Percentiles rank a stretch among this genome's conserved stretches.
Evolutionary conservation across 2,797 vertebrate species (phyloP).

Genomic region (Loriculus beryllinus): DNA sequence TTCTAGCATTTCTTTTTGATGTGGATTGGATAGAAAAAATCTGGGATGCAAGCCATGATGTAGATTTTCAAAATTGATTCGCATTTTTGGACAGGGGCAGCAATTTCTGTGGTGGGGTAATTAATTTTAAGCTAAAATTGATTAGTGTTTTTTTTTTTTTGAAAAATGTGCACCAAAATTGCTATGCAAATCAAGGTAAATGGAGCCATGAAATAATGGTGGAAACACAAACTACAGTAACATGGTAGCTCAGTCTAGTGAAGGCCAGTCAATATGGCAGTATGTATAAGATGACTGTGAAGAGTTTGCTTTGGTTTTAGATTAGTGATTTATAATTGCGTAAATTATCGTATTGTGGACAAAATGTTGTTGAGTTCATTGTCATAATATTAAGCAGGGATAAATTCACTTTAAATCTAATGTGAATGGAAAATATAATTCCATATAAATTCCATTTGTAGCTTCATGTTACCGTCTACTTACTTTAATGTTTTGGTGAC

Average conservation of each 20-base stretch:
- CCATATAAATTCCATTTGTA: background rate
- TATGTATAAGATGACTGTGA: background rate
- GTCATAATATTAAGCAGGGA: conserved; percentile 49
- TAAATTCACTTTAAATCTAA: conserved; percentile 52
- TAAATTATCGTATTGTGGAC: conserved; percentile 41
- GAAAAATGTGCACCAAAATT: conserved; percentile 4
- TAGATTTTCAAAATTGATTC: conserved; percentile 74
- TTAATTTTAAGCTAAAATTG: conserved; percentile 63
- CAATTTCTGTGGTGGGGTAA: conserved; percentile 38
- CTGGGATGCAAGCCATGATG: conserved; percentile 74
- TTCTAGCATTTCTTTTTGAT: conserved; percentile 75
- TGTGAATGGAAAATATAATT: background rate
- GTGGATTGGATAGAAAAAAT: conserved; percentile 69
- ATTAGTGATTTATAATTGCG: conserved; percentile 44
- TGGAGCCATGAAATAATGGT: background rate
- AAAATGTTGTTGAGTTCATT: conserved; percentile 43
- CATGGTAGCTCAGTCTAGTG: background rate
- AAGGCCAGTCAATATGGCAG: background rate
- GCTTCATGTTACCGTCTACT: background rate
- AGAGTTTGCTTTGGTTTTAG: conserved; percentile 25
- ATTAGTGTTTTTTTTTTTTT: conserved; percentile 18
- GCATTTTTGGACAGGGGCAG: conserved; percentile 67
- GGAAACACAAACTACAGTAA: background rate
- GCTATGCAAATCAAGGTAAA: conserved; percentile 40
- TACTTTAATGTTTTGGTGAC: conserved; percentile 15